These are phyloP conservation scores for Emydoidea blandingii DNA, from an alignment of 2,797 vertebrate genomes.

Conservation along the genomic window DNA sequence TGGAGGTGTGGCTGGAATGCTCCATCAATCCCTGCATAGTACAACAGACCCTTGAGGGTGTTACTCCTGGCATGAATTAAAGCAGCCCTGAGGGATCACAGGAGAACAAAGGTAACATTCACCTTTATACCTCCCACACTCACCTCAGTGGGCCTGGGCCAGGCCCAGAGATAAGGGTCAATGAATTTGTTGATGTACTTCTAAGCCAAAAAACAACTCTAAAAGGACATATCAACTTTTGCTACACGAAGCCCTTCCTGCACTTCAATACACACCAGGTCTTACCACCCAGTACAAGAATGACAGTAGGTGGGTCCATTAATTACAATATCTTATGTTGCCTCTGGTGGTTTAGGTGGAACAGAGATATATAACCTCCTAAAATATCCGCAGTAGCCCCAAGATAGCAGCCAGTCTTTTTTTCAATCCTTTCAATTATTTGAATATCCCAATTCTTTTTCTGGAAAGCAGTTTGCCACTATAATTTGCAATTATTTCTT, in stretches of 20 bases:
- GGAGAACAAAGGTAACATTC: not conserved
- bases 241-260: conserved; percentile 7
- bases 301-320: conserved; percentile 52
- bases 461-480: conserved; percentile 61
- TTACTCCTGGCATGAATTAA: not conserved
- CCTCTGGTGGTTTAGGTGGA: conserved; percentile 57
- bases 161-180: conserved; percentile 19
- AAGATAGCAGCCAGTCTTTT: conserved; percentile 55
- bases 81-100: not conserved
- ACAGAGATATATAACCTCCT: conserved; percentile 59
- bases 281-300: conserved; percentile 33
- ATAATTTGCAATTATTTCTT: conserved; percentile 73
- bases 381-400: conserved; percentile 58
- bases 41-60: not conserved
- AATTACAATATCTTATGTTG: conserved; percentile 53
- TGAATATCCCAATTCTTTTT: conserved; percentile 52
- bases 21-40: not conserved
- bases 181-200: not conserved
- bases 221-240: conserved; percentile 58
- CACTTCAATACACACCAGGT: conserved; percentile 45
- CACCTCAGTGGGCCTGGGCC: not conserved
- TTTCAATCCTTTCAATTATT: conserved; percentile 68
- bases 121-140: not conserved
- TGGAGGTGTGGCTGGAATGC: not conserved
- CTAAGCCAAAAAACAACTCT: conserved; percentile 17